These are phyloP conservation scores for Pediacus dermestoides DNA, from an alignment of 2,888 invertebrate genomes.

Conservation along the genomic window DNA sequence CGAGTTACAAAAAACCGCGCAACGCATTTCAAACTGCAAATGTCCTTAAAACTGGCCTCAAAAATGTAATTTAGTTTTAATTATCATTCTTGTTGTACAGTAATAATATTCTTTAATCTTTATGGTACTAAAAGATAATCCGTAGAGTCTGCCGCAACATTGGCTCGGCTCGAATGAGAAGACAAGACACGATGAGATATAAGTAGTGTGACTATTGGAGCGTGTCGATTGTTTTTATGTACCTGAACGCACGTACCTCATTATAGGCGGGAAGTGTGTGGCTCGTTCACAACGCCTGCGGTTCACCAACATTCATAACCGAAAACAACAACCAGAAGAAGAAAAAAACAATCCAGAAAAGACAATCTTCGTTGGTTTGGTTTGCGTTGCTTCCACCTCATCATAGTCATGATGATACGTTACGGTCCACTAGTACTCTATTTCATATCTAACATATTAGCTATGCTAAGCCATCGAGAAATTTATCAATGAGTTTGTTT, in stretches of 20 bases:
- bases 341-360: constrained; percentile 12
- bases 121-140: too few species aligned
- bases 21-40: too few species aligned
- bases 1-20: too few species aligned
- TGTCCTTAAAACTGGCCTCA: too few species aligned
- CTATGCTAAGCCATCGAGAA: too few species aligned
- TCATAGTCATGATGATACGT: constrained; percentile 20
- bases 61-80: too few species aligned
- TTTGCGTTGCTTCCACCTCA: too few species aligned
- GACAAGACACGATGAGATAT: constrained; percentile 12
- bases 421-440: constrained; percentile 29
- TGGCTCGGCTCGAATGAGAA: constrained; percentile 4
- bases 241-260: constrained; percentile 47
- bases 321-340: constrained; percentile 10
- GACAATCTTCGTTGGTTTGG: constrained; percentile 7
- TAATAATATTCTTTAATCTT: too few species aligned
- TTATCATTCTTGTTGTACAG: too few species aligned
- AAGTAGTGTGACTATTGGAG: constrained; percentile 30
- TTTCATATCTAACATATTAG: too few species aligned
- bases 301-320: constrained; percentile 27
- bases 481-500: too few species aligned
- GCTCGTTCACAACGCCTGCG: constrained; percentile 43
- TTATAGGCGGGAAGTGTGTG: constrained; percentile 46
- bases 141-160: too few species aligned
- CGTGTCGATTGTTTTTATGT: constrained; percentile 34